Conservation (phyloP, 1,140 invertebrate genomes). For the Drosophila sproati region DNA sequence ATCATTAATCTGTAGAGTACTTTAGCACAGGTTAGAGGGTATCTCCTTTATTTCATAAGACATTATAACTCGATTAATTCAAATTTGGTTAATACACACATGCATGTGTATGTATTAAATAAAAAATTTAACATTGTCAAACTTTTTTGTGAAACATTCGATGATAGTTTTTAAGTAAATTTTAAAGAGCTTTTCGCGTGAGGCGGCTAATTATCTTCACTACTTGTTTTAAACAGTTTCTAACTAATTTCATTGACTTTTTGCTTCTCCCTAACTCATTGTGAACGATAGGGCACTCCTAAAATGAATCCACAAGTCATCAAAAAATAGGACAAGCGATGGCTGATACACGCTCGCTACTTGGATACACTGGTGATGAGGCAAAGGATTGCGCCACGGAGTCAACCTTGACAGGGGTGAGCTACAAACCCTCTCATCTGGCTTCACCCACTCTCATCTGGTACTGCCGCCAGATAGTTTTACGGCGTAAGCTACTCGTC, state of each 20-base stretch:
- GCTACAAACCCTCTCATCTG: not conserved
- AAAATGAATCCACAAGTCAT: slow-evolving; percentile 1
- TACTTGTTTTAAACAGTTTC: not conserved
- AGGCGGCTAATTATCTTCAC: not conserved
- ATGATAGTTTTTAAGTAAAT: not conserved
- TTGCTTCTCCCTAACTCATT: not conserved
- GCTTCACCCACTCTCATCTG: slow-evolving; percentile 20
- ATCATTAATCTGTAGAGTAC: no score
- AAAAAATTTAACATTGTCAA: no score
- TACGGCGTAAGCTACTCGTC: slow-evolving; percentile 52
- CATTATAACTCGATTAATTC: no score
- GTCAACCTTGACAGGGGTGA: not conserved
- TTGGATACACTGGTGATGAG: slow-evolving; percentile 32
- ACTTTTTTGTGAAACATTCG: not conserved
- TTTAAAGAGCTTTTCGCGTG: not conserved
- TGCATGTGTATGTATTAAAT: no score
- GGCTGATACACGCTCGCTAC: slow-evolving; percentile 53
- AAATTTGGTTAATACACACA: no score
- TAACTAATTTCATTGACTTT: not conserved
- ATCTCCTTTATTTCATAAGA: no score
- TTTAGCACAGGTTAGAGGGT: no score
- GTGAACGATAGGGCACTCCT: not conserved
- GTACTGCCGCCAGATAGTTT: slow-evolving; percentile 20
- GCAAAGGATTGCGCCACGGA: slow-evolving; percentile 10
- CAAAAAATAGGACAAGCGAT: slow-evolving; percentile 18